phyloP scores from a whole-genome alignment of 1,140 invertebrate genomes.

The Acromyrmex echinatior region DNA sequence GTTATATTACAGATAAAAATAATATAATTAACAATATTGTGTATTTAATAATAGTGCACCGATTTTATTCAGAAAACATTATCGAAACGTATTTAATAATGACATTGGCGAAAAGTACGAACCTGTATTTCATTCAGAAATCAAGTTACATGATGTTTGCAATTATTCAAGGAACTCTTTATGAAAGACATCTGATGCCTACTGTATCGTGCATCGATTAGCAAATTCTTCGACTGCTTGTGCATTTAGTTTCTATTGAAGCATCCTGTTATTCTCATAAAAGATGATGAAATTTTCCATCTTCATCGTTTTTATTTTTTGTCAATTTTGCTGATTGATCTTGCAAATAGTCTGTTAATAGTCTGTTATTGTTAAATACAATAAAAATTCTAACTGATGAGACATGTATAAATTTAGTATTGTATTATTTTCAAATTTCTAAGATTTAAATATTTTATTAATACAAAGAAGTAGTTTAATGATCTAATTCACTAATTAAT shows the following conservation, averaged over 20 bases:
- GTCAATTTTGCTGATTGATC: constrained; percentile 24
- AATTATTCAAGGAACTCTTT: constrained; percentile 30
- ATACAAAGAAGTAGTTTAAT: not conserved
- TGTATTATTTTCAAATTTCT: not conserved
- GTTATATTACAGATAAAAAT: not conserved
- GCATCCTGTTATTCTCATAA: constrained; percentile 39
- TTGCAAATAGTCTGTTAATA: not conserved
- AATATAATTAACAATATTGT: not conserved
- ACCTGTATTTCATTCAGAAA: constrained; percentile 7
- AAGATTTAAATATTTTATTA: not conserved
- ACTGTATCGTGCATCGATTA: constrained; percentile 14
- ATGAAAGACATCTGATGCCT: not conserved
- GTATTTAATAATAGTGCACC: not conserved
- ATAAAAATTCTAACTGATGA: not conserved
- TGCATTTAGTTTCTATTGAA: constrained; percentile 12
- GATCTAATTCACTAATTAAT: not conserved
- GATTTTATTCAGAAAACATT: not conserved
- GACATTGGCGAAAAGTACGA: not conserved
- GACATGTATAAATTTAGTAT: not conserved
- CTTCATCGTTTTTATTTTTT: constrained; percentile 29
- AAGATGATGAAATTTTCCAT: constrained; percentile 67
- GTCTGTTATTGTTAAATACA: not conserved
- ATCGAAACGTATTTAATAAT: not conserved
- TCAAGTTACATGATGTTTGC: constrained; percentile 37
- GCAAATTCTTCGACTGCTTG: constrained; percentile 57